Evolutionary conservation across 2,888 invertebrate genomes (phyloP).

Genomic region (Polydrusus tereticollis): DNA sequence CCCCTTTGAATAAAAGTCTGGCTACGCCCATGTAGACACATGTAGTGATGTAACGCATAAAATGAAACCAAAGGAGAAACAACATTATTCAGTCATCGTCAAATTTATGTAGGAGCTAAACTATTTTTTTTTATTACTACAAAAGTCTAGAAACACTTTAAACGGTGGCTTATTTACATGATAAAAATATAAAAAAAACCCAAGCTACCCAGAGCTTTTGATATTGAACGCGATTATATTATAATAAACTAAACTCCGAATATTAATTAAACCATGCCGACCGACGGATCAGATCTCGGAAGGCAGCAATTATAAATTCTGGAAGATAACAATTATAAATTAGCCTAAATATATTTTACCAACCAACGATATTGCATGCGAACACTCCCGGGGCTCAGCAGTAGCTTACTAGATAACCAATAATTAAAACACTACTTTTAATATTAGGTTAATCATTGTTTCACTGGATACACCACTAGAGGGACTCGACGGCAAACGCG

Average conservation of each 20-base stretch:
- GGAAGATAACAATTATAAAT: slow-evolving; percentile 64
- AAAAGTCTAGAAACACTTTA: no score
- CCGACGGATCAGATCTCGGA: slow-evolving; percentile 54
- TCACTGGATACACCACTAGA: slow-evolving; percentile 62
- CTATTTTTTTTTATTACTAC: no score
- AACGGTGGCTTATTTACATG: no score
- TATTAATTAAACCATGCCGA: slow-evolving; percentile 55
- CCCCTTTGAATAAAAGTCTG: no score
- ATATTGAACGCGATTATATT: slow-evolving; percentile 37
- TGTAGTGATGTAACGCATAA: no score
- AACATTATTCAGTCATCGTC: no score
- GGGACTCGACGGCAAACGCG: slow-evolving; percentile 47
- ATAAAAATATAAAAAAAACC: slow-evolving; percentile 31
- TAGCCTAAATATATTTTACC: slow-evolving; percentile 62
- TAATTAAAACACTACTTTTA: slow-evolving; percentile 63
- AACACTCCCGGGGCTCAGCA: slow-evolving; percentile 57
- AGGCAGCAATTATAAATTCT: slow-evolving; percentile 60
- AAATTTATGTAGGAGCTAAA: no score
- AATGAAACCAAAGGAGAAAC: no score
- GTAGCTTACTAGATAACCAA: slow-evolving; percentile 62
- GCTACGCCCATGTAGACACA: no score
- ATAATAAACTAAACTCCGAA: slow-evolving; percentile 33
- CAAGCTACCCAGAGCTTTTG: slow-evolving; percentile 8
- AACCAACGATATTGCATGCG: slow-evolving; percentile 54
- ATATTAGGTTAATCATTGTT: slow-evolving; percentile 64